phyloP scores from a whole-genome alignment of 2,797 vertebrate genomes.

The Otus scops region DNA sequence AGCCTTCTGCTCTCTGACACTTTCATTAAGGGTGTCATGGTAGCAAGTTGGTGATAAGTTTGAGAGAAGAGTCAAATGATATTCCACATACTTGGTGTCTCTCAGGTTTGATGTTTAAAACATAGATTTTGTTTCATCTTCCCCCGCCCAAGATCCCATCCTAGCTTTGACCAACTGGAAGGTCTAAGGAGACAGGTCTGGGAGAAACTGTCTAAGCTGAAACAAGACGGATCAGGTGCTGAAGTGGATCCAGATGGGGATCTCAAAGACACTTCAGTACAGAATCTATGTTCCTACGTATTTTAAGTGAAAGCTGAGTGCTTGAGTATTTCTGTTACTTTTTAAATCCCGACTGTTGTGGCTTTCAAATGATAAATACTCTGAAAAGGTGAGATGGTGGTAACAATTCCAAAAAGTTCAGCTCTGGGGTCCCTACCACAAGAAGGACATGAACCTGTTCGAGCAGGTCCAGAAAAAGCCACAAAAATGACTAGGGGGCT shows the following conservation, averaged over 20 bases:
- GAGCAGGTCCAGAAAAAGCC: no score
- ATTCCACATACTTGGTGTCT: neutral
- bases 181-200: neutral
- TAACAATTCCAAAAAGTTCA: neutral
- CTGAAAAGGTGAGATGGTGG: neutral
- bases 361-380: neutral
- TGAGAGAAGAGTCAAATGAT: neutral
- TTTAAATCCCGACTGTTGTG: neutral
- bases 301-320: neutral
- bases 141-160: neutral
- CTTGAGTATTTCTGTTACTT: neutral
- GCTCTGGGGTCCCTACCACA: no score
- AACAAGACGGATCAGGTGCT: neutral
- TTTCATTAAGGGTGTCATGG: neutral
- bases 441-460: no score
- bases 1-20: neutral
- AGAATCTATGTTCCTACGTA: neutral
- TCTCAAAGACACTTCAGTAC: neutral
- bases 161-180: neutral
- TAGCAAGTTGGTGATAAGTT: neutral
- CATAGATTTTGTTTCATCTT: neutral
- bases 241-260: neutral
- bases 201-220: neutral
- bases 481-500: no score
- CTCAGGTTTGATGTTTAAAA: neutral